Evolutionary conservation across 1,140 invertebrate species (phyloP).

Genomic region (Drosophila insularis): DNA sequence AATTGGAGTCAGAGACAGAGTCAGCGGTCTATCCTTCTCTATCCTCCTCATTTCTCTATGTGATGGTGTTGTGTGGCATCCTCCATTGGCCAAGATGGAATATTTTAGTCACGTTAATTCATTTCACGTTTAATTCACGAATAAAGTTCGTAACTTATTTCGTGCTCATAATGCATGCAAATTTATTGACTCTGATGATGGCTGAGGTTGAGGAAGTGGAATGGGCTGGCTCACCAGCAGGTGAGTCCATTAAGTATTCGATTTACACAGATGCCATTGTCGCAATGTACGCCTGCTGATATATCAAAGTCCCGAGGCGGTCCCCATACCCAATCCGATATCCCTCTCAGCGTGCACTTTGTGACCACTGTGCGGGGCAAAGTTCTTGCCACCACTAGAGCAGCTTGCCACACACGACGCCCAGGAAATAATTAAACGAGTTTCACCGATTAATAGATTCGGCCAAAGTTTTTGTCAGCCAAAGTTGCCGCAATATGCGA

Average conservation of each 20-base stretch:
- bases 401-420: slow-evolving; percentile 38
- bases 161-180: slow-evolving; percentile 72
- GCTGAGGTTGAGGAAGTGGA: background rate
- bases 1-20: background rate
- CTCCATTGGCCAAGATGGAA: slow-evolving; percentile 57
- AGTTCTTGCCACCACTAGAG: slow-evolving; percentile 33
- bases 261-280: slow-evolving; percentile 58
- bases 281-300: slow-evolving; percentile 43
- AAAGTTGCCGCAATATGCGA: slow-evolving; percentile 42
- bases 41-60: slow-evolving; percentile 1
- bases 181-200: slow-evolving; percentile 48
- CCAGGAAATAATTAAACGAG: slow-evolving; percentile 65
- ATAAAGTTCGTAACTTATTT: slow-evolving; percentile 78
- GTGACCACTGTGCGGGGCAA: slow-evolving; percentile 23
- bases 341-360: slow-evolving; percentile 50
- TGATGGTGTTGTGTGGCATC: background rate
- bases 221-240: slow-evolving; percentile 20
- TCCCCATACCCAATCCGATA: background rate
- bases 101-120: slow-evolving; percentile 80
- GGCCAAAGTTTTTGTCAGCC: slow-evolving; percentile 19
- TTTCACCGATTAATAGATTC: slow-evolving; percentile 17
- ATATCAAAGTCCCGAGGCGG: slow-evolving; percentile 33
- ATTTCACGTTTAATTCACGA: slow-evolving; percentile 65
- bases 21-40: background rate
- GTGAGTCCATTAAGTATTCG: slow-evolving; percentile 74